Base-by-base conservation (phyloP, 2,797 vertebrate species). In the Thalassophryne amazonica region DNA sequence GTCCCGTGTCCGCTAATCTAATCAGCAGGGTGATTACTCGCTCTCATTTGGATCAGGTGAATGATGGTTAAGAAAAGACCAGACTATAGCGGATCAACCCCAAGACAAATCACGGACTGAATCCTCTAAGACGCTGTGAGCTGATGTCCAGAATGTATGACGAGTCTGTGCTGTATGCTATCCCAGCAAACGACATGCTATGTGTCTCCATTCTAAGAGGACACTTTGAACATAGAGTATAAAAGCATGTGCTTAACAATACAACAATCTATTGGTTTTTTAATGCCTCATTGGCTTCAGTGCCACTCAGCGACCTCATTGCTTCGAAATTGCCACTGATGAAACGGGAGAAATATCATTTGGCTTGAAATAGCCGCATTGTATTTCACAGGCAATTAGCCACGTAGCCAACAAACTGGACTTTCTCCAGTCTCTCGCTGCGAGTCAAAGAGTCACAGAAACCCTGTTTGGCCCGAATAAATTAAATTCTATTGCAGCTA, bases 381-480 rank as follows among this genome's bases (percentile, higher is more conserved):
- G 77, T 58, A 84, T 86, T 84, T 86, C 75, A 83, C 78, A 80
- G 66, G 57, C 78, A 86, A 87, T 89, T 87, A 80, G 76, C 56
- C 49, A 62, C 25, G 56, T 62, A 65, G 54, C 67, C 62, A 72
- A 68, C 53, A 73, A 68, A 60, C 84, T 80, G 76, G 75, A 81
- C 70, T 60, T 51, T 76, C 65, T 68, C 53, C 43, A 55, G 30
- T 69, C 41, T 69, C 63, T 42, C 61, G 59, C 53, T 42, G 53
- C 17, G 40, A 84, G 67, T 81, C 76, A 84, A 73, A 69, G 69
- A 76, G 72, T 78, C 60, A 58, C 60, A 40, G 38, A 71, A 67
- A 73, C 56, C 53, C 55, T 65, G 63, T 83, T 83, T 83, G 66
- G 73, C 60, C 57, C 2, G 56, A 79, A 73, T 74, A 86, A 88